Base-by-base conservation (phyloP, 2,888 invertebrate species). In the Thalpophila matura region DNA sequence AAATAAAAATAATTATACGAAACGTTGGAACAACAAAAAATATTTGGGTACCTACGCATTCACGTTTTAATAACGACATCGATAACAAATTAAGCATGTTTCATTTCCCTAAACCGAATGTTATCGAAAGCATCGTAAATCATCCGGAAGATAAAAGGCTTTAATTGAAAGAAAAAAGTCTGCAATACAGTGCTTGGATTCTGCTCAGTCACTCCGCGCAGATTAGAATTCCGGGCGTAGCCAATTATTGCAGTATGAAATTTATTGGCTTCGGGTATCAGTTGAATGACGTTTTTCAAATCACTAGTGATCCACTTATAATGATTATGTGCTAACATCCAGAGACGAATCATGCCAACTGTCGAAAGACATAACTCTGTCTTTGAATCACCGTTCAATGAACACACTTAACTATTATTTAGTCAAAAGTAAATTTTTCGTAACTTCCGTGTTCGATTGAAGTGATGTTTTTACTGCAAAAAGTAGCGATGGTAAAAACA, bases 161-260 rank as follows among this genome's bases (percentile, higher is more conserved):
- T 89, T 89, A 88, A 91, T 91, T 94, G 90, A 91, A 91, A 89
- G 86, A 87, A 91, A 91, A 89, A 91, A 90, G 88, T 86, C 86
- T 83, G 86, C 88, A 87, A 79, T 84, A 85, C 85, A 83, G 86
- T 84, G 86, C 83, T 86, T 81, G 74, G 82, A 86, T 91, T 90
- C 84, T 86, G 94, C 90, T 80, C 79, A 83, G 91, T 94, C 95
- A 95, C 87, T 88, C 83, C 54, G 62, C 79, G 84, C 87, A 92
- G 90, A 94, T 94, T 93, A 92, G 89, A 90, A 86, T 88, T 87
- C 88, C 83, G 82, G 85, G 86, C 92, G 91, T 87, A 84, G 77
- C 91, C 83, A 92, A 94, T 93, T 85, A 87, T 87, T 86, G 86
- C 87, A 89, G 89, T 86, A 86, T 89, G 88, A 87, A 84, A 86